Conservation (phyloP, 2,888 invertebrate genomes). For the Microdon myrmicae region DNA sequence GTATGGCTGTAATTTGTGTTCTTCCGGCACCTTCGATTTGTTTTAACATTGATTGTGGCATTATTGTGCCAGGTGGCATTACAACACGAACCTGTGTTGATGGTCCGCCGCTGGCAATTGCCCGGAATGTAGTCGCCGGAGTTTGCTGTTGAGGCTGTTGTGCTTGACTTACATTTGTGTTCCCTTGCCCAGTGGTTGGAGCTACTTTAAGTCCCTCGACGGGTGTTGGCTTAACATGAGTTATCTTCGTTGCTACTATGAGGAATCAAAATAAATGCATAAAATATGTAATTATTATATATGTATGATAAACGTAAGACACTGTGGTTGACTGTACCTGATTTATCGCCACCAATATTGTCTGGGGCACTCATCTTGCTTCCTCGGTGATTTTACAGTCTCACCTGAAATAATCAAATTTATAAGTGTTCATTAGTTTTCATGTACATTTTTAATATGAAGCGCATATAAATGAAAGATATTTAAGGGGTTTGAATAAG, state of each 20-base stretch:
- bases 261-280: conserved; percentile 64
- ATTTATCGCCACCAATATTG: conserved; percentile 46
- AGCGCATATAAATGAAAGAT: no score
- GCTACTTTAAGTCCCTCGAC: conserved; percentile 63
- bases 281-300: neutral
- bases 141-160: conserved; percentile 47
- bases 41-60: conserved; percentile 69
- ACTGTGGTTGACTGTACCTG: conserved; percentile 49
- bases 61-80: conserved; percentile 63
- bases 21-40: conserved; percentile 66
- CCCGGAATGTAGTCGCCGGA: conserved; percentile 61
- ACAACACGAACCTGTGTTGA: conserved; percentile 65
- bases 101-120: conserved; percentile 61
- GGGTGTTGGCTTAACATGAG: conserved; percentile 67
- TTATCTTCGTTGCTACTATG: conserved; percentile 69
- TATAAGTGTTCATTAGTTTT: no score
- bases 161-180: conserved; percentile 4
- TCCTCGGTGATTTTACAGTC: neutral
- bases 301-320: no score
- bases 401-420: no score
- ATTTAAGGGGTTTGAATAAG: no score
- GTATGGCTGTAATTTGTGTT: conserved; percentile 66
- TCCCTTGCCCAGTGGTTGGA: conserved; percentile 56
- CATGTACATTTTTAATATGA: no score
- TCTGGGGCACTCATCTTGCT: conserved; percentile 53